These are phyloP conservation scores for Macrocentrus cingulum DNA, from an alignment of 1,140 invertebrate species.

Conservation along the genomic window DNA sequence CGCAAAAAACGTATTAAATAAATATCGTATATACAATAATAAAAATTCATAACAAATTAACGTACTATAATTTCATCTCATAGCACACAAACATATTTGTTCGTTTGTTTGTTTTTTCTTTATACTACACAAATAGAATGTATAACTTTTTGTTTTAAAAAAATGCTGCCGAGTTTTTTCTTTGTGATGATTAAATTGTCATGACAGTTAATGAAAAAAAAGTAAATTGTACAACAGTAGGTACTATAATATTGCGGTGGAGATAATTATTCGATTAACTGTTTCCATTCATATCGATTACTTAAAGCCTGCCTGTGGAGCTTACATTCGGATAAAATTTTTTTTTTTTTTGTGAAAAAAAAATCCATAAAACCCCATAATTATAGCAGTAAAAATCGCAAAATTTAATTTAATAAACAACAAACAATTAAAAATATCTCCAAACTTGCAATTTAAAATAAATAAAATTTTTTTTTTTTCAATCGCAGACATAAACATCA, in stretches of 20 bases:
- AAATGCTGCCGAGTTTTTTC: constrained; percentile 18
- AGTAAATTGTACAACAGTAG: neutral
- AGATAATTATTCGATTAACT: constrained; percentile 13
- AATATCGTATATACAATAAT: neutral
- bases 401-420: no score
- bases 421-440: no score
- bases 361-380: no score
- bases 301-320: constrained; percentile 30
- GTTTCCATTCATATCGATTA: constrained; percentile 12
- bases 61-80: constrained; percentile 4
- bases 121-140: neutral
- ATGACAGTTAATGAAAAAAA: constrained; percentile 14
- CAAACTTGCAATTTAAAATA: no score
- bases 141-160: neutral
- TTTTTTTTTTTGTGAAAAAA: constrained; percentile 12
- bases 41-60: constrained; percentile 16
- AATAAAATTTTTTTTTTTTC: no score
- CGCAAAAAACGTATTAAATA: constrained; percentile 1
- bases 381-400: no score
- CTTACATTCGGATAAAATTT: constrained; percentile 22
- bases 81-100: no score
- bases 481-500: no score
- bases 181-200: constrained; percentile 8
- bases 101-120: neutral
- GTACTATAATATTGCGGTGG: constrained; percentile 5